Conservation (phyloP, 92 coral and sea anemone genomes). For the Bergia sp. region DNA sequence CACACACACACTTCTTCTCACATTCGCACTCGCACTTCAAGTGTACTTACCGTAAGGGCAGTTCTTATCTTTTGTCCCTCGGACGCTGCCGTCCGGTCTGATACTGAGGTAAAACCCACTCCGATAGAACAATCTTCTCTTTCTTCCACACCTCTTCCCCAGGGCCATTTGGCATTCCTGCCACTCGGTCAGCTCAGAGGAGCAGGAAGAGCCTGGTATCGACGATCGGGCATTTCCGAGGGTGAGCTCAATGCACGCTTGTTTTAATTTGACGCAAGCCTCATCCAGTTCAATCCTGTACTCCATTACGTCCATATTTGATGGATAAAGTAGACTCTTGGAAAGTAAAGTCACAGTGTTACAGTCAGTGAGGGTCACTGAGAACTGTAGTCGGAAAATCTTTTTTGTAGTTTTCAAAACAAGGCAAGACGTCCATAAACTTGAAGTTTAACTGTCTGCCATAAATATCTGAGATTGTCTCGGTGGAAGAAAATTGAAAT, state of each 20-base stretch:
- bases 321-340: not conserved
- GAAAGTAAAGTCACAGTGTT: too few relatives aligned
- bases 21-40: not conserved
- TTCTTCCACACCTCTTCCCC: conserved; percentile 77
- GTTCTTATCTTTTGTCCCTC: conserved; percentile 70
- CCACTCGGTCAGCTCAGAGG: conserved; percentile 35
- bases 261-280: conserved; percentile 32
- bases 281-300: conserved; percentile 28
- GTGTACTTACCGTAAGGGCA: conserved; percentile 69
- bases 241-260: conserved; percentile 41
- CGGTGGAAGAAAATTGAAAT: not conserved
- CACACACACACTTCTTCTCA: not conserved
- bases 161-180: conserved; percentile 52
- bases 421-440: too few relatives aligned
- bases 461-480: not conserved
- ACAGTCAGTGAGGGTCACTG: too few relatives aligned
- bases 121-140: conserved; percentile 67
- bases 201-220: conserved; percentile 41
- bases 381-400: not conserved
- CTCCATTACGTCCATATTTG: conserved; percentile 35
- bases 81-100: conserved; percentile 78
- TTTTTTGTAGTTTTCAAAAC: too few relatives aligned
- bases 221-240: conserved; percentile 40
- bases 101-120: conserved; percentile 76
- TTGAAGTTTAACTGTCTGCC: not conserved